Conservation (phyloP, 2,888 invertebrate species). For the Oscheius sp. region DNA sequence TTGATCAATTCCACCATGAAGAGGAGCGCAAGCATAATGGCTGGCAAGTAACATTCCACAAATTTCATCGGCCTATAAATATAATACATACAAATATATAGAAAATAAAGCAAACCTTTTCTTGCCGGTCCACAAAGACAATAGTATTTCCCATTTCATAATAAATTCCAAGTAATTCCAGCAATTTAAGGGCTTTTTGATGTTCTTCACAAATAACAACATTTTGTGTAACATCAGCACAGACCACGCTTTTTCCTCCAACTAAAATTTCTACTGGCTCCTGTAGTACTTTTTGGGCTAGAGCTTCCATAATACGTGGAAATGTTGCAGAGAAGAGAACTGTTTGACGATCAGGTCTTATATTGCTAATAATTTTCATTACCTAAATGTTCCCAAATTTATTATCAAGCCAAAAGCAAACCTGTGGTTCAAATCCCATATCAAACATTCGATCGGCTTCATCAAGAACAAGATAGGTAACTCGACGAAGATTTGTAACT, state of each 20-base stretch:
- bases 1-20: conserved; percentile 99
- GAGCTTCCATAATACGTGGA: conserved; percentile 97
- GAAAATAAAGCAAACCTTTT: conserved; percentile 41
- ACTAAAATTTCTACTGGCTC: conserved; percentile 90
- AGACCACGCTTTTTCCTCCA: conserved; percentile 94
- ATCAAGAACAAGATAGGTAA: conserved; percentile 96
- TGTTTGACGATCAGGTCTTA: conserved; percentile 87
- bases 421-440: conserved; percentile 95
- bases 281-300: conserved; percentile 90
- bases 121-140: conserved; percentile 98
- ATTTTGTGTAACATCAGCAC: conserved; percentile 96
- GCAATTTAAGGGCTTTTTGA: conserved; percentile 93
- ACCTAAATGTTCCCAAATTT: conserved; percentile 76
- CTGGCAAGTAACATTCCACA: conserved; percentile 77
- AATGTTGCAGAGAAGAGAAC: conserved; percentile 99
- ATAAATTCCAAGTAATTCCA: conserved; percentile 84
- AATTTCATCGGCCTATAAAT: conserved; percentile 34
- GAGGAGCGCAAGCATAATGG: conserved; percentile 88
- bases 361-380: conserved; percentile 96
- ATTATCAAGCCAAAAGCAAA: conserved; percentile 64
- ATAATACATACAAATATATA: too few species aligned
- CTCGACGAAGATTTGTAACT: conserved; percentile 94
- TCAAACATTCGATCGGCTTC: conserved; percentile 99
- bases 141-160: conserved; percentile 84
- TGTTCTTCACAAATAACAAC: conserved; percentile 93